Evolutionary conservation across 2,888 invertebrate genomes (phyloP), one percentile per base, ranked within the genome.

Genomic region (Bugulina stolonifera): DNA sequence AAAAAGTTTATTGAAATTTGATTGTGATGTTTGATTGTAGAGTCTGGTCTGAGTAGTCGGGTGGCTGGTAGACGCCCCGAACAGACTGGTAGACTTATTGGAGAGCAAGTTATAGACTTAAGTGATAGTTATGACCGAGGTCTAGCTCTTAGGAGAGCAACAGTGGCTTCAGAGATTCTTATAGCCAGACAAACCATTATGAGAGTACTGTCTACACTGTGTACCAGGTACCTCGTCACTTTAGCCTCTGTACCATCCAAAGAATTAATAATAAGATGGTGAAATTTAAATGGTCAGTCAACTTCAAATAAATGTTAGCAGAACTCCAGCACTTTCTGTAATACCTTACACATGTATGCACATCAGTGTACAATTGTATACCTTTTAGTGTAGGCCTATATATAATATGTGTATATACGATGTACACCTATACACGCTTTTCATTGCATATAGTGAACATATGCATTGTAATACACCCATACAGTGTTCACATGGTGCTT

Each of bases 181-280:
- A 81, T 89, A 34, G 87, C 88, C 0, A 82, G 89, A 43, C 86
- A 86, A 43, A 86, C 88, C 43, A 86, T 89, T n/a, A 84, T 88
- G 76, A 86, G 87, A 73, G 86, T 87, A 0, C 81, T 89, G 1
- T 86, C 87, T 0, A 82, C 88, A 3, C 79, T 87, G 10, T 84
- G 86, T 57, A 80, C 84, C 29, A 85, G 85, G 85, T 85, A 73
- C 69, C 76, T 14, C 25, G 18, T 52, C 52, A 22, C 10, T 52
- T 10, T 14, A 52, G 52, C 10, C 52, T 52, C n/a, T n/a, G n/a
- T n/a, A n/a, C n/a, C n/a, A n/a, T n/a, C n/a, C n/a, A n/a, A n/a
- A n/a, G n/a, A n/a, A n/a, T n/a, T n/a, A n/a, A n/a, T n/a, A n/a
- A n/a, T n/a, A n/a, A n/a, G n/a, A n/a, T n/a, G n/a, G n/a, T n/a